Percentiles rank a stretch among this genome's conserved stretches.
These are phyloP conservation scores for Stictocephala bisonia DNA, from an alignment of 2,888 invertebrate genomes.

Conservation along the genomic window DNA sequence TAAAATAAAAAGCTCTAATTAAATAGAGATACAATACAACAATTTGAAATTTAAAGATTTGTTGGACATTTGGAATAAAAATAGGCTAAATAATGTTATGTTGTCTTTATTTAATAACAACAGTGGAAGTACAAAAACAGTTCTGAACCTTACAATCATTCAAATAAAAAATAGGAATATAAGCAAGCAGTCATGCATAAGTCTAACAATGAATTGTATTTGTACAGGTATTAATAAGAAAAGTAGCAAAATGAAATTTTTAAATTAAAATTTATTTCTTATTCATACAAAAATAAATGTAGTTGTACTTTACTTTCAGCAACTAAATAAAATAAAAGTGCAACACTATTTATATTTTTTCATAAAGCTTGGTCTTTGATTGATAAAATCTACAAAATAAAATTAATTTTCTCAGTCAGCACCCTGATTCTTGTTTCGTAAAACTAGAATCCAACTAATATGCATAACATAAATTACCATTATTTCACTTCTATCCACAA, in stretches of 20 bases:
- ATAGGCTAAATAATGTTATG: too few relatives aligned
- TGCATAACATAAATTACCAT: neutral
- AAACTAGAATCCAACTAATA: neutral
- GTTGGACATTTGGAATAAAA: too few relatives aligned
- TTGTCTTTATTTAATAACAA: conserved; percentile 41
- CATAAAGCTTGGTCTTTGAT: neutral
- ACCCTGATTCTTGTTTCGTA: neutral
- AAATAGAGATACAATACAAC: too few relatives aligned
- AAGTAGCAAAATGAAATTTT: conserved; percentile 7
- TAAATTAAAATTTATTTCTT: conserved; percentile 39
- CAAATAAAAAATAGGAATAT: conserved; percentile 36
- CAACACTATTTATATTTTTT: neutral
- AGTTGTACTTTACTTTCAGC: conserved; percentile 26
- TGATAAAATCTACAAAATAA: neutral
- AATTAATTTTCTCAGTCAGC: conserved; percentile 21
- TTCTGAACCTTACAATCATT: neutral
- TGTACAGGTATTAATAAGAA: conserved; percentile 33
- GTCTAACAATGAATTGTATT: conserved; percentile 4
- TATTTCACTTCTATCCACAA: conserved; percentile 11
- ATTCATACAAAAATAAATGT: conserved; percentile 39
- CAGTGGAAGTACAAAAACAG: conserved; percentile 39
- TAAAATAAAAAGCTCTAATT: too few relatives aligned
- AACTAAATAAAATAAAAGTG: conserved; percentile 16
- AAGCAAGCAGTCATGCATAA: conserved; percentile 30
- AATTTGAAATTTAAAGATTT: too few relatives aligned